Evolutionary conservation across 1,140 invertebrate species (phyloP), one percentile per base, ranked within the genome.

Genomic region (Drosophila suzukii): DNA sequence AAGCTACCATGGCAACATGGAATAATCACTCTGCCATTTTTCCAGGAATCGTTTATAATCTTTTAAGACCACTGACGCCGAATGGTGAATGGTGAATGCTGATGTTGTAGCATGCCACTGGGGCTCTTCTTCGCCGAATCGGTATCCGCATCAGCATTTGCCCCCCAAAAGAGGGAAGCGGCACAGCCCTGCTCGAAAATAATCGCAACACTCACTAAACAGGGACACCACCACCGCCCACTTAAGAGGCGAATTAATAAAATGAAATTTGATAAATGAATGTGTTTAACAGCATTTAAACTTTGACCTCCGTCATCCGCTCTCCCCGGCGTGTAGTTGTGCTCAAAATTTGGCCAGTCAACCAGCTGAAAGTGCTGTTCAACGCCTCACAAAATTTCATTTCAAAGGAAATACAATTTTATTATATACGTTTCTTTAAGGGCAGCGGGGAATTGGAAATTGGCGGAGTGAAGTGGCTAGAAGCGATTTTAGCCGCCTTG

Each of bases 331-430:
- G n/a, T 43, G 17, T 47, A 55, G 57, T 67, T 68, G 30, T 49
- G 54, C 66, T 49, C 49, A 0, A 20, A 59, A 55, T 49, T 43
- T 58, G 36, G 60, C 34, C 60, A 51, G 47, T 8, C 65, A 34
- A 2, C 32, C 32, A 68, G 61, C 61, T 67, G 47, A 59, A 78
- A 58, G 50, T 56, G 46, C 27, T 83, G 79, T 83, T 88, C 83
- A 83, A 83, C 83, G 83, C 75, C 61, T 76, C 83, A 88, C 80
- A 89, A 88, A 86, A 86, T 89, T 89, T 83, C 59, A 86, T 86
- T 89, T 88, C 67, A 78, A 83, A 78, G 80, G 81, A 89, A 89
- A 86, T 86, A 88, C 88, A 86, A 89, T 89, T 83, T 86, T 89
- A 86, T 86, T 88, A 65, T 60, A 77, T 60, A 77, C 79, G 43